Evolutionary conservation across 2,797 vertebrate species (phyloP).

Genomic region (Lerista edwardsae): DNA sequence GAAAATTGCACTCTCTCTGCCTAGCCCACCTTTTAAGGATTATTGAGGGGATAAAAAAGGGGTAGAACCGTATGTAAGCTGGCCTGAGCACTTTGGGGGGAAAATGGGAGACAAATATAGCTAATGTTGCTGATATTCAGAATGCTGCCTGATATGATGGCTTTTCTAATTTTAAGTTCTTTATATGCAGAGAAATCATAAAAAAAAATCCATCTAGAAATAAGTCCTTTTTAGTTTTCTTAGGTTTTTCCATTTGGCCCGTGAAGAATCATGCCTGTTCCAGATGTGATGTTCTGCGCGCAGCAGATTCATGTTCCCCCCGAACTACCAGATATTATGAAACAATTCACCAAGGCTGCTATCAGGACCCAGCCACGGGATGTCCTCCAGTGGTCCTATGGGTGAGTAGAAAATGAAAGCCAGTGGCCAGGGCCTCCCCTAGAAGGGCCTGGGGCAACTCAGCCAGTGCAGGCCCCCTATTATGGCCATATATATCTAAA

Average conservation of each 20-base stretch:
- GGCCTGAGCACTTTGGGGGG: neutral
- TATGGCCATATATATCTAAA: no score
- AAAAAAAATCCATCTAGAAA: neutral
- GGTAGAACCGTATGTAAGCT: neutral
- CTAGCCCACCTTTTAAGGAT: neutral
- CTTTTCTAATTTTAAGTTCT: neutral
- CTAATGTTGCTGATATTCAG: neutral
- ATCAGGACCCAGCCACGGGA: conserved; percentile 93
- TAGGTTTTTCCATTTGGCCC: conserved; percentile 31
- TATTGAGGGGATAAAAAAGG: neutral
- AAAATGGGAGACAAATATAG: neutral
- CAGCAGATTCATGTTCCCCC: conserved; percentile 94
- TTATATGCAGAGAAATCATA: neutral
- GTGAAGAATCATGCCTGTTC: conserved; percentile 84
- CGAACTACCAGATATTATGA: conserved; percentile 89
- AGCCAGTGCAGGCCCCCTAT: no score
- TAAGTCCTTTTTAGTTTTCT: conserved; percentile 10
- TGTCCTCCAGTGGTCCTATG: conserved; percentile 89
- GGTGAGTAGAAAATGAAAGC: conserved; percentile 79
- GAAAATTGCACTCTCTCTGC: neutral
- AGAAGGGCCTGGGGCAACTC: no score
- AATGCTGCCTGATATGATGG: neutral
- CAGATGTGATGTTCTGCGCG: conserved; percentile 90
- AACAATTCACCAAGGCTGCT: conserved; percentile 94
- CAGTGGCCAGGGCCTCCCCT: neutral